A percentile compares a stretch with the other conserved stretches of the same genome.
These are phyloP conservation scores for Acleris cristana DNA, from an alignment of 2,888 invertebrate genomes.

Conservation along the genomic window DNA sequence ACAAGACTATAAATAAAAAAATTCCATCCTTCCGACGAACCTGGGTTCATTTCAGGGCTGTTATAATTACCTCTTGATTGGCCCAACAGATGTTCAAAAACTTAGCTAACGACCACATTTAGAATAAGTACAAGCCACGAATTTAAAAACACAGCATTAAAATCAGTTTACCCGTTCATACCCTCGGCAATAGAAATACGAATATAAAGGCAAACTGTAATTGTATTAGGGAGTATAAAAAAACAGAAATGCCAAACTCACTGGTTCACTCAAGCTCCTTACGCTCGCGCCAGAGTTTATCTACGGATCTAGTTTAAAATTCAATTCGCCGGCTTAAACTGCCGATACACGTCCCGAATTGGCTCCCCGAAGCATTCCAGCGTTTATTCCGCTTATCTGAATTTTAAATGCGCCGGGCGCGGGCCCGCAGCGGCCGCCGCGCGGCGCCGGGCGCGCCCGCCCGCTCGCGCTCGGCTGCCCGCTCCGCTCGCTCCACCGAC, in stretches of 20 bases:
- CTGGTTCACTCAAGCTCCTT: conserved; percentile 9
- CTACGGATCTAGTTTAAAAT: conserved; percentile 38
- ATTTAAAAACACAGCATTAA: too few relatives aligned
- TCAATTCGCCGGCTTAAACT: conserved; percentile 36
- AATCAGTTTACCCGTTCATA: too few relatives aligned
- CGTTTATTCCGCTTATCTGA: conserved; percentile 80
- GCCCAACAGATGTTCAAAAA: too few relatives aligned
- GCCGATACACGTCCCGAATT: conserved; percentile 35
- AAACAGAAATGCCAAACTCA: conserved; percentile 17
- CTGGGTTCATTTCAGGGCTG: too few relatives aligned
- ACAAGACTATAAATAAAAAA: too few relatives aligned
- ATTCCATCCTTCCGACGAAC: too few relatives aligned
- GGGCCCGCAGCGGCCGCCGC: conserved; percentile 21
- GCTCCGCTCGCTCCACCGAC: conserved; percentile 3
- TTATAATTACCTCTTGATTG: too few relatives aligned
- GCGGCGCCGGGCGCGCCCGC: conserved; percentile 22
- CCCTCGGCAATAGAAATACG: too few relatives aligned
- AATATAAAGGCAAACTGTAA: too few relatives aligned
- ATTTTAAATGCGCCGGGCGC: conserved; percentile 68
- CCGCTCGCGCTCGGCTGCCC: conserved; percentile 22
- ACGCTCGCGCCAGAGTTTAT: conserved; percentile 32
- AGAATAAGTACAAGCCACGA: too few relatives aligned
- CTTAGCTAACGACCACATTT: too few relatives aligned
- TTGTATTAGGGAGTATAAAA: neutral
- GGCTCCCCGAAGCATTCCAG: conserved; percentile 51